These are phyloP conservation scores for Rhabdomys dilectus DNA, from an alignment of 2,113 vertebrate genomes.

Conservation along the genomic window DNA sequence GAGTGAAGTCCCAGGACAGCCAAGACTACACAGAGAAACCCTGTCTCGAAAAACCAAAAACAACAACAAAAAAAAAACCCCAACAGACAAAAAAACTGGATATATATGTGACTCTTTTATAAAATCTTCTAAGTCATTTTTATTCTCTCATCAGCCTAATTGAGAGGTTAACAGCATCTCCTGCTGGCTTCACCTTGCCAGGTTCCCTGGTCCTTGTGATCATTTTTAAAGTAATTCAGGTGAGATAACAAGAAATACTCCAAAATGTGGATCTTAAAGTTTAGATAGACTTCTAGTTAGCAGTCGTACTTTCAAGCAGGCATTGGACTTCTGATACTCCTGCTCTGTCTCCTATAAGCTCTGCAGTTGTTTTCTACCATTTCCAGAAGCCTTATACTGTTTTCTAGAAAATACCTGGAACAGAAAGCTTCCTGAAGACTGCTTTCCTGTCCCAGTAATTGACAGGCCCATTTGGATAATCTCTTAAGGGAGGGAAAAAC, in stretches of 20 bases:
- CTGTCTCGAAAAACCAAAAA: too few relatives aligned
- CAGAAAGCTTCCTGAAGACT: not conserved
- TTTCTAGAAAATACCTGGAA: not conserved
- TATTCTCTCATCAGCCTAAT: not conserved
- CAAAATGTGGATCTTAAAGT: not conserved
- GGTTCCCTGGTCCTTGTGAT: not conserved
- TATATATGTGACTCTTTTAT: not conserved
- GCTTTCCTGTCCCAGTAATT: not conserved
- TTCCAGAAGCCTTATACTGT: not conserved
- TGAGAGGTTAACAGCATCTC: too few relatives aligned
- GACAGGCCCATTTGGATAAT: not conserved
- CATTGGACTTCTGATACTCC: not conserved
- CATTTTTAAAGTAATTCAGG: not conserved
- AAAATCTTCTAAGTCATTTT: conserved; percentile 13
- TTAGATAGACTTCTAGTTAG: not conserved
- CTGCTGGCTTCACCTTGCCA: not conserved
- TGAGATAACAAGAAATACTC: not conserved
- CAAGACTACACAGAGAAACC: too few relatives aligned
- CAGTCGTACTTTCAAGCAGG: not conserved
- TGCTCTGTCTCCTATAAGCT: not conserved
- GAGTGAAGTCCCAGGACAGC: too few relatives aligned
- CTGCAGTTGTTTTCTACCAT: not conserved
- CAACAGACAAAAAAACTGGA: too few relatives aligned
- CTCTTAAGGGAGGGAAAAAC: not conserved
- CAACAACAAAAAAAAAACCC: too few relatives aligned